A percentile compares a stretch with the other conserved stretches of the same genome.
These are phyloP conservation scores for Euschistus heros DNA, from an alignment of 1,140 invertebrate genomes.

Conservation along the genomic window DNA sequence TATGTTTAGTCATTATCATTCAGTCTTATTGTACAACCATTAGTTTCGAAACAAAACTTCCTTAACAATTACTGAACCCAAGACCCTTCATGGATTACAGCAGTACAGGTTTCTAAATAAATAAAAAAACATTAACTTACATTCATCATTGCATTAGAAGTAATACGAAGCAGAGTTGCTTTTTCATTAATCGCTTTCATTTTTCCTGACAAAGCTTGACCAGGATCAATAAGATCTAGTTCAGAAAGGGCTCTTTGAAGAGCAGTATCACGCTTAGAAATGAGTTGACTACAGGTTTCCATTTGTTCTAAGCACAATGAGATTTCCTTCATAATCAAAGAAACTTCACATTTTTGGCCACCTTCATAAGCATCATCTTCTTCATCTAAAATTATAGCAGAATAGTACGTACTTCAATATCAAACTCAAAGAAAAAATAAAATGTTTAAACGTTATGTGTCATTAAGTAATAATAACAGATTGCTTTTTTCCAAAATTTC, in stretches of 20 bases:
- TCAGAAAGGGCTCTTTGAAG: constrained; percentile 77
- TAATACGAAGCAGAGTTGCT: constrained; percentile 85
- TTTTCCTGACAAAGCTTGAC: constrained; percentile 44
- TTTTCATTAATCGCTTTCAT: constrained; percentile 77
- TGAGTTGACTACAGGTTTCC: constrained; percentile 80
- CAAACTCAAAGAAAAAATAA: too few species aligned
- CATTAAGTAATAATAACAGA: too few species aligned
- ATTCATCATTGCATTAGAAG: constrained; percentile 91
- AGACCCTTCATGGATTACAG: too few species aligned
- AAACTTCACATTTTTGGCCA: constrained; percentile 37
- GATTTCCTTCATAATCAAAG: constrained; percentile 48
- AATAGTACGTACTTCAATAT: background rate
- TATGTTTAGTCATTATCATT: too few species aligned
- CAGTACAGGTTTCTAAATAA: too few species aligned
- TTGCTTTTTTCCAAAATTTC: too few species aligned
- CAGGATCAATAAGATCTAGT: constrained; percentile 59
- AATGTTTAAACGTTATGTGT: too few species aligned
- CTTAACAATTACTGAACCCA: too few species aligned
- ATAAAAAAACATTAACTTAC: constrained; percentile 46
- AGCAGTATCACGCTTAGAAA: constrained; percentile 73
- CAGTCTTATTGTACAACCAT: too few species aligned
- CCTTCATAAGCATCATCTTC: constrained; percentile 54
- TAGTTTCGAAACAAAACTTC: too few species aligned
- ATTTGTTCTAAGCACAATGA: constrained; percentile 68
- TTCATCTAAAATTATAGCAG: constrained; percentile 47